Evolutionary conservation across 2,113 vertebrate genomes (phyloP), one percentile per base, ranked within the genome.

Genomic region (Anseranas semipalmata): DNA sequence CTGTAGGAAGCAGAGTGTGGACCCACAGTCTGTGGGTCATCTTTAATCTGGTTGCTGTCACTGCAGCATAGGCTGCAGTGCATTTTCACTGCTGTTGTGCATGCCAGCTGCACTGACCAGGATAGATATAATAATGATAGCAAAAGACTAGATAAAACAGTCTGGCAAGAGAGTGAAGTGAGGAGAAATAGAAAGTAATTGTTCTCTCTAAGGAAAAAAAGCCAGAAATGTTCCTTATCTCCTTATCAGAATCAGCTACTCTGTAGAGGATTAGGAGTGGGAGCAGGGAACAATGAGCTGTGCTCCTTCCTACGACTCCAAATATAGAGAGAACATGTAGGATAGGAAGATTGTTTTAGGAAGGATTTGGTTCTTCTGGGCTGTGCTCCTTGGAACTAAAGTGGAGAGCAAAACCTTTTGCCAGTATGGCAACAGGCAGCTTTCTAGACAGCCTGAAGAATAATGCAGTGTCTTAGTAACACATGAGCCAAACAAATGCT

Each of bases 401-500:
- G 85, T 52, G 74, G 85, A 94, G 97, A 95, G 87, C 35, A 88
- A 94, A 95, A 65, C 85, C 92, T 88, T 96, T 97, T 91, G 93
- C 89, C 90, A 48, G 90, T 86, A 73, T 58, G 95, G 97, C 96
- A 97, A 97, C 94, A 93, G 89, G 87, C 95, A 95, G 95, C 85
- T 97, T 97, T 97, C 97, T 95, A 95, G 97, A 98, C 95, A 95
- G 91, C 95, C 62, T 85, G 96, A 96, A 97, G 94, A 98, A 74
- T 68, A 95, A 90, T 70, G 55, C 92, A 93, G 83, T 95, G 92
- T 97, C 96, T 98, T 98, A 96, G 95, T 90, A 95, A 97, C 12
- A 17, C 75, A 48, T 66, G 70, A 89, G 87, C 94, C 92, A 98
- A 98, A 98, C 95, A 98, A 97, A 96, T 82, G 46, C 45, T 55